Percentiles rank a stretch among this genome's conserved stretches.
Evolutionary conservation across 2,113 vertebrate species (phyloP).

Genomic region (Dunckerocampus dactyliophorus): DNA sequence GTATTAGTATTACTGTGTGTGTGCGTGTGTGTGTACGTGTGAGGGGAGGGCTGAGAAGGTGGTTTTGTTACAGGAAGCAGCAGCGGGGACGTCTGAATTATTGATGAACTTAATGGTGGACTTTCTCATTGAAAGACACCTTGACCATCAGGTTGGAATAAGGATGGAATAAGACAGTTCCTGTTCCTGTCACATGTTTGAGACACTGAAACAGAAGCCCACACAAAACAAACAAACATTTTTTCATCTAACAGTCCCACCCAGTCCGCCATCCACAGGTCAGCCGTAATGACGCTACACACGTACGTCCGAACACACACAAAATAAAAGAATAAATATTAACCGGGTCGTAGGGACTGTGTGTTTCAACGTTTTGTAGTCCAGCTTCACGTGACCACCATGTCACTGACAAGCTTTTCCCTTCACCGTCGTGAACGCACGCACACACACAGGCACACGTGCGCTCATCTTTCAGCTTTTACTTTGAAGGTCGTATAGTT

Average conservation of each 20-base stretch:
- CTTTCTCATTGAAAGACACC: constrained; percentile 25
- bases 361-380: no score
- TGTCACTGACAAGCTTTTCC: background rate
- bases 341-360: no score
- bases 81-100: constrained; percentile 64
- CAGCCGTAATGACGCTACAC: no score
- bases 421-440: background rate
- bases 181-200: no score
- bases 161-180: no score
- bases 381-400: background rate
- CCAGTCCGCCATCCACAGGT: no score
- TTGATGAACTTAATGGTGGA: constrained; percentile 60
- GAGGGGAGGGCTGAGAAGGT: constrained; percentile 5
- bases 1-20: background rate
- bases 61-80: constrained; percentile 61
- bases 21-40: constrained; percentile 1
- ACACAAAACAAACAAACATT: no score
- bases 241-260: no score
- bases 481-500: constrained; percentile 27
- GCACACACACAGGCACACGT: background rate
- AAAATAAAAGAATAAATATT: no score
- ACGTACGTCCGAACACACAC: no score
- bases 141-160: no score
- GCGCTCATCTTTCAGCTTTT: background rate
- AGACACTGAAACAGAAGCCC: no score